Percentiles rank a stretch among this genome's conserved stretches.
These are phyloP conservation scores for Xenus cinereus DNA, from an alignment of 2,113 vertebrate species.

Conservation along the genomic window DNA sequence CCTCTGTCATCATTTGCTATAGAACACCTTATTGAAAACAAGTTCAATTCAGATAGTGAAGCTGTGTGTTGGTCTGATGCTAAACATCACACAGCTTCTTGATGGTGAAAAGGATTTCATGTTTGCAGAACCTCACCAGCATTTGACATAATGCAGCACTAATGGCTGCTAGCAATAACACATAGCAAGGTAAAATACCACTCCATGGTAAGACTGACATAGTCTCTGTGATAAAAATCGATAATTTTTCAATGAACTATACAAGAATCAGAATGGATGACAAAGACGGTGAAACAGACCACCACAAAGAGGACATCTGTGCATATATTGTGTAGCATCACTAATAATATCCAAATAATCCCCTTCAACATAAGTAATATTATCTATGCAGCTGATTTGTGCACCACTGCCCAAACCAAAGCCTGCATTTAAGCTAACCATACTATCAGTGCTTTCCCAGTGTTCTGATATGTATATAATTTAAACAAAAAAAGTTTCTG, in stretches of 20 bases:
- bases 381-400: background rate
- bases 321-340: background rate
- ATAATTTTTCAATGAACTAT: background rate
- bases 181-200: background rate
- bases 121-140: background rate
- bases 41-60: background rate
- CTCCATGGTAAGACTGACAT: background rate
- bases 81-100: background rate
- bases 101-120: background rate
- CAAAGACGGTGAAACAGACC: background rate
- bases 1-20: background rate
- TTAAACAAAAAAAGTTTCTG: background rate
- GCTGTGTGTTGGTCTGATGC: background rate
- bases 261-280: background rate
- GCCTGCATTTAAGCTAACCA: background rate
- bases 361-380: background rate
- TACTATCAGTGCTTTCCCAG: background rate
- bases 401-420: background rate
- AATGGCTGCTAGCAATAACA: background rate
- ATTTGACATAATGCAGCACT: background rate
- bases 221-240: background rate
- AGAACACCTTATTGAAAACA: background rate
- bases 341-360: background rate
- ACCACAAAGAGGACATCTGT: background rate
- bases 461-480: background rate